Base-by-base conservation (phyloP, 2,888 invertebrate species). In the Mesorhabditis spiculigera region DNA sequence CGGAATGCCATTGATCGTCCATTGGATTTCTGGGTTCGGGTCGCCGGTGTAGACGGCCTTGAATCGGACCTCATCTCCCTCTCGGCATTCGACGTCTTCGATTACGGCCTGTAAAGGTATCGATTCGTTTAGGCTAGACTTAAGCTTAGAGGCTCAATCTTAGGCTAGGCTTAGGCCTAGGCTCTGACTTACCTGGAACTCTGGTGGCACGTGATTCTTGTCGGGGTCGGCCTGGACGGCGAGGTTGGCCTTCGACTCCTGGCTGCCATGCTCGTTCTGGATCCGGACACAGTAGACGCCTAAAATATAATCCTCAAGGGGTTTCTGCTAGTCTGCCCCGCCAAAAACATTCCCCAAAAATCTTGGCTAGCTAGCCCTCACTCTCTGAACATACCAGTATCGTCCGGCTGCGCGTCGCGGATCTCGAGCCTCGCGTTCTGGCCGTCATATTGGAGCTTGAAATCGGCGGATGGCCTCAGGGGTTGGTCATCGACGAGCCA, bases 1-100 rank as follows among this genome's bases (percentile, higher is more conserved):
- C 50, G 85, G 82, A n/a, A 80, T 75, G 43, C 85, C 85, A 68
- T 85, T 85, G 75, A 82, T 77, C 67, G 77, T 75, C 87, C 87
- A 87, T 6, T 80, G 82, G 69, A 88, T 83, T 43, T 86, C 85
- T 5, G 86, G 86, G 45, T 78, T 78, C 44, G 86, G 86, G 72
- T 86, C 85, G 66, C 78, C 86, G n/a, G 85, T 86, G 64, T 83
- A 71, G 61, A 95, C 90, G 85, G 93, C 92, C 8, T 91, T 91
- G 87, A 95, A 91, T 67, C 90, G 91, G 65, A 93, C 90, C 10
- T 91, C 89, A 74, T 92, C 92, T 0, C 92, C 92, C 81, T 93
- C 94, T 68, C 90, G 90, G 0, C 92, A 92, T 0, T 90, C 90
- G 66, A 90, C 89, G 86, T 93, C 91, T 69, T 88, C 87, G 68